Conservation (phyloP, 2,797 vertebrate genomes). For the Odontamblyopus rebecca region DNA sequence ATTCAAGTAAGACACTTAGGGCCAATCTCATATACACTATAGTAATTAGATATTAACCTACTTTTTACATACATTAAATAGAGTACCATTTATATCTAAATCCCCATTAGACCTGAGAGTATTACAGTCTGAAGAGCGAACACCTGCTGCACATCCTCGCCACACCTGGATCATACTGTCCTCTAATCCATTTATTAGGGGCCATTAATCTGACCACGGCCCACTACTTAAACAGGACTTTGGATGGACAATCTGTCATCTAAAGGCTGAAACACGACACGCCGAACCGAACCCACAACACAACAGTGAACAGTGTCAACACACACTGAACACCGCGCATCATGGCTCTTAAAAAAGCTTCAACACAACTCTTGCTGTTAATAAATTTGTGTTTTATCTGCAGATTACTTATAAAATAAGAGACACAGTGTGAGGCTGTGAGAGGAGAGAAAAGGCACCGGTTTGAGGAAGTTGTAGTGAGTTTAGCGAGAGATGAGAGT, state of each 20-base stretch:
- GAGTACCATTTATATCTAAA: conserved; percentile 1
- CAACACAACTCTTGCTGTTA: too few species aligned
- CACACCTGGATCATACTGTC: background rate
- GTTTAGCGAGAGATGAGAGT: too few species aligned
- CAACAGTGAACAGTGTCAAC: too few species aligned
- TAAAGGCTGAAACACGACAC: too few species aligned
- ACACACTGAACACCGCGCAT: too few species aligned
- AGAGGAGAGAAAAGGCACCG: too few species aligned
- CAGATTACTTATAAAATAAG: too few species aligned
- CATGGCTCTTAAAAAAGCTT: too few species aligned
- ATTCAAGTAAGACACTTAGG: background rate
- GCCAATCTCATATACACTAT: background rate
- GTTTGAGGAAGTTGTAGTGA: too few species aligned
- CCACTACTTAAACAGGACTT: conserved; percentile 3
- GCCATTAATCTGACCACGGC: background rate
- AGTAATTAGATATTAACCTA: background rate
- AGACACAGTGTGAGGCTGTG: too few species aligned
- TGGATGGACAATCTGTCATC: background rate
- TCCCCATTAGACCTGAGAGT: background rate
- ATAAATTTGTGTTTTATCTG: too few species aligned
- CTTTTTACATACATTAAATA: background rate
- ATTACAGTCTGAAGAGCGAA: background rate
- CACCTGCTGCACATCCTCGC: background rate
- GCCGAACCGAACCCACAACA: too few species aligned
- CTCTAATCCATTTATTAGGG: conserved; percentile 5